Evolutionary conservation across 2,888 invertebrate species (phyloP), one percentile per base, ranked within the genome.

Genomic region (Cerastis rubricosa): DNA sequence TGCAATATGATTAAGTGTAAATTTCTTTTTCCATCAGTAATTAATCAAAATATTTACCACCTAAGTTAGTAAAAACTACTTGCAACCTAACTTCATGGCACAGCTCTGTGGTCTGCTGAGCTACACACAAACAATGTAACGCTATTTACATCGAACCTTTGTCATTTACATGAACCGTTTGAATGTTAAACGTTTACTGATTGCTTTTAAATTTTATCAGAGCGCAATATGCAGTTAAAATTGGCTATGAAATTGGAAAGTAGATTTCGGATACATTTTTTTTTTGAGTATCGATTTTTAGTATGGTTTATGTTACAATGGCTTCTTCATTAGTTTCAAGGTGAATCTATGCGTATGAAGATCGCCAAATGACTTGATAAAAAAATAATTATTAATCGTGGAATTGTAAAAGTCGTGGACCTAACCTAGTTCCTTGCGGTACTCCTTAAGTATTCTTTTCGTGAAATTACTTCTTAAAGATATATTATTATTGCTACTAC

Each of bases 111-210:
- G 77, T 91, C 85, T 87, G 89, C 88, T 88, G 84, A 86, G 87
- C 90, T 88, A 88, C 90, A 83, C 84, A 86, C 90, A 93, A 93
- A 93, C 93, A 92, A 85, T 93, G 93, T 93, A 93, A 92, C 90
- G 81, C 81, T 90, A 91, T 94, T 94, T 94, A 95, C 94, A 94
- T 89, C 89, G 87, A 86, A 90, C 94, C 94, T 94, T 95, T 94
- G 94, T 94, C 90, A 91, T 92, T 92, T 92, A 93, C 92, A 91
- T 89, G 87, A 85, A 77, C 82, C 85, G 81, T 89, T 86, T 88
- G 87, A 87, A 88, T 89, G 86, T 83, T 88, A 88, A 88, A 83
- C 84, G 85, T 35, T 83, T 72, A 78, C 85, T 85, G 89, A 92
- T 92, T 92, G 92, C 90, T 90, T 92, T 89, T 88, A 88, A 91